Evolutionary conservation across 1,140 invertebrate genomes (phyloP).

Genomic region (Apis cerana): DNA sequence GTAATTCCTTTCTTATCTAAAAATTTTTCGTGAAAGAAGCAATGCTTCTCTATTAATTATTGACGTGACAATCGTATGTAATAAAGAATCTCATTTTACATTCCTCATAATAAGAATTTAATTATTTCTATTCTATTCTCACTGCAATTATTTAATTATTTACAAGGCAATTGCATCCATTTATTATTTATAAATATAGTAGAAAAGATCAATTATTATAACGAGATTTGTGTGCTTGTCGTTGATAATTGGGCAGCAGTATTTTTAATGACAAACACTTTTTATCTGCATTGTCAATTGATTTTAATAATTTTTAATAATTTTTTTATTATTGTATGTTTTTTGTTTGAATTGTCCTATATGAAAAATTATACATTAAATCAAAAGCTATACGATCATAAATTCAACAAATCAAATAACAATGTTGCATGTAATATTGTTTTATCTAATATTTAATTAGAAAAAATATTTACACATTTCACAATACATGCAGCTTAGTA

Average conservation of each 20-base stretch:
- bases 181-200: slow-evolving; percentile 67
- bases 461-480: slow-evolving; percentile 64
- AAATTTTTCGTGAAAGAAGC: slow-evolving; percentile 46
- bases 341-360: slow-evolving; percentile 42
- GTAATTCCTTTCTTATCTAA: slow-evolving; percentile 7
- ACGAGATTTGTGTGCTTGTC: slow-evolving; percentile 47
- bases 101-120: slow-evolving; percentile 34
- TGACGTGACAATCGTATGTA: slow-evolving; percentile 36
- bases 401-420: slow-evolving; percentile 51
- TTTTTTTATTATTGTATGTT: slow-evolving; percentile 20
- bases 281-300: slow-evolving; percentile 20
- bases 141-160: slow-evolving; percentile 65
- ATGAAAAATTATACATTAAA: slow-evolving; percentile 54
- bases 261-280: slow-evolving; percentile 50
- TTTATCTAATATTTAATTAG: slow-evolving; percentile 52
- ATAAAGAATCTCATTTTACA: slow-evolving; percentile 44
- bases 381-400: slow-evolving; percentile 54
- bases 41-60: slow-evolving; percentile 42
- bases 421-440: slow-evolving; percentile 50
- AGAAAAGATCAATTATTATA: slow-evolving; percentile 67
- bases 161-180: slow-evolving; percentile 64
- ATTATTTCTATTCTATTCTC: slow-evolving; percentile 30
- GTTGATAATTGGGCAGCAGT: slow-evolving; percentile 50
- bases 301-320: slow-evolving; percentile 32
- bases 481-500: slow-evolving; percentile 49